Base-by-base conservation (phyloP, 53 echinoderm and acorn worm species). In the Stichopus horrens region DNA sequence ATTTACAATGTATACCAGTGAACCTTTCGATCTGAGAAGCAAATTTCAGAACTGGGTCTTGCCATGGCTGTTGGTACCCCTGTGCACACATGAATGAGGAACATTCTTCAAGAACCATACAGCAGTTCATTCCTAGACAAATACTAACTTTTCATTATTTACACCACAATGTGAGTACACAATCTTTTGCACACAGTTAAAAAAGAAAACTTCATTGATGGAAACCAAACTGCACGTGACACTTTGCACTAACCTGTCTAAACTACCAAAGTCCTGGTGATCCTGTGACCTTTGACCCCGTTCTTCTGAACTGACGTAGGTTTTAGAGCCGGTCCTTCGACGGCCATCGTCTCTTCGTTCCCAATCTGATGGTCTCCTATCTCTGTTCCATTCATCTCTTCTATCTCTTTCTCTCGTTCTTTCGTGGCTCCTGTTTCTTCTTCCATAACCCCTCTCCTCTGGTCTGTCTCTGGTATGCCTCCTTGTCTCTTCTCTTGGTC, bases 341-440 rank as follows among this genome's bases (percentile, higher is more conserved):
- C 75, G 74, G 74, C 74, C 87, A 13, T 87, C 75, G 7, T 74
- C 87, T 21, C 75, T 74, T 16, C 75, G 87, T 18, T 75, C 75
- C 87, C 74, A 87, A 75, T 87, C 57, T 7, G 74, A 54, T 20
- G 74, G 21, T 8, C 87, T n/a, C 55, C 57, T 20, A 21, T 87
- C 74, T 52, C 86, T 71, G 5, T 86, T 21, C 66, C 86, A 68
- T 21, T 86, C 68, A 7, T 86, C 86, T 16, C 86, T 51, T 8
- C 86, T 65, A 9, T 86, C 86, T 4, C 87, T 74, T 5, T 75
- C 51, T 51, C 9, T 76, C 13, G 77, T 23, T 55, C 83, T 18
- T 54, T 83, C 83, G 21, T 83, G 59, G 59, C 83, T 83, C 58
- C 59, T 83, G 57, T 83, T 22, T 54, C 83, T 9, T 54, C 77